phyloP scores from a whole-genome alignment of 2,113 vertebrate species.

The cat (Felis catus) region DNA sequence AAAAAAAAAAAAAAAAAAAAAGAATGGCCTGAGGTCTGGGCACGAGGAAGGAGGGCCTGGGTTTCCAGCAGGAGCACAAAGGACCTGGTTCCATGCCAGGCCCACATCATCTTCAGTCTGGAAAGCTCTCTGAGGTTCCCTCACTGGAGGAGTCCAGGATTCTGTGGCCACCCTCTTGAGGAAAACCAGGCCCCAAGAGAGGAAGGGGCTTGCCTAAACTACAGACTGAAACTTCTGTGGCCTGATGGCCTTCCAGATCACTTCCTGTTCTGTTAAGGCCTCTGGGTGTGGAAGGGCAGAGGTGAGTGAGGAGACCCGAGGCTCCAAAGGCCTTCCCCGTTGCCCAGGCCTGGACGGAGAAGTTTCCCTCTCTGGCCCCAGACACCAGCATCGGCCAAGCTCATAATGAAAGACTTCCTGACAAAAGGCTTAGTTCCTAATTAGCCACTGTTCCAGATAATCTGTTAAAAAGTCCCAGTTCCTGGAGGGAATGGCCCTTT shows the following conservation, averaged over 20 bases:
- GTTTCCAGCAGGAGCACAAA: neutral
- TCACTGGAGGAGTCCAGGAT: neutral
- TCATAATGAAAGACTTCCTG: slow-evolving; percentile 56
- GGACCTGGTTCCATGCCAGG: neutral
- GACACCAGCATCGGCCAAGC: neutral
- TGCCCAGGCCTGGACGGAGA: neutral
- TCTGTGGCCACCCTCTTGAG: neutral
- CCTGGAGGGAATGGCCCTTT: slow-evolving; percentile 35
- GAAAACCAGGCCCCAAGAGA: neutral
- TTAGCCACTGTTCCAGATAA: slow-evolving; percentile 59
- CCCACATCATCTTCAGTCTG: neutral
- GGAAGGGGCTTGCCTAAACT: neutral
- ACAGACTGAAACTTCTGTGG: neutral
- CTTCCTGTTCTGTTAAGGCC: neutral
- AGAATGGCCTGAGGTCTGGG: neutral
- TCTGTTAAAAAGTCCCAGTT: slow-evolving; percentile 46
- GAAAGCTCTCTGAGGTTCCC: neutral
- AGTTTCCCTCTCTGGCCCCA: neutral
- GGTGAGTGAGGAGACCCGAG: neutral
- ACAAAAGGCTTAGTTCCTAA: slow-evolving; percentile 42
- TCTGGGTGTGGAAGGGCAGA: neutral
- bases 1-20: neutral
- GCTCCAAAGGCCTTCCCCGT: neutral
- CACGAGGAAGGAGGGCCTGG: neutral
- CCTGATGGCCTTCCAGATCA: neutral